Evolutionary conservation across 37 sponge, comb jelly and placozoan genomes (phyloP), one percentile per base, ranked within the genome.

Genomic region (Petrosia ficiformis): DNA sequence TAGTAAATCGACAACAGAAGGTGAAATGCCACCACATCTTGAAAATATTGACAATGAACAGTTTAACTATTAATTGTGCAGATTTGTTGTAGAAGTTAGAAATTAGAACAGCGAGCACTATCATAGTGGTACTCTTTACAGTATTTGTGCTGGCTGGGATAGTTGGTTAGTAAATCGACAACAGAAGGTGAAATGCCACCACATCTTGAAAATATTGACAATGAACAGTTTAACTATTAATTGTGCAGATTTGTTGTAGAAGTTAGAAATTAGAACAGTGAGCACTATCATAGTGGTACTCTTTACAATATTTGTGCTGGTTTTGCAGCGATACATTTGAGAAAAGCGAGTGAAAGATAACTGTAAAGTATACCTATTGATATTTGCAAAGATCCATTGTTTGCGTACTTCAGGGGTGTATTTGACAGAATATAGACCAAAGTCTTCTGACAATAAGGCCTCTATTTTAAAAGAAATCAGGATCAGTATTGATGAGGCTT

Each of bases 141-240:
- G n/a, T n/a, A n/a, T n/a, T n/a, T n/a, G n/a, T n/a, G n/a, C n/a
- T n/a, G n/a, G n/a, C n/a, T n/a, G n/a, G n/a, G n/a, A n/a, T 11
- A 29, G n/a, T n/a, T 61, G 63, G 63, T 5, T 61, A 26, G 14
- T 29, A 61, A n/a, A n/a, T 22, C 14, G 63, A 22, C 14, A 61
- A 61, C 11, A 29, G 5, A 8, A 48, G 14, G 54, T 48, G 8
- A 29, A 24, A 26, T 24, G n/a, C n/a, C 6, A 26, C n/a, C 63
- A 24, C 6, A 5, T 22, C 5, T 61, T 26, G 28, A n/a, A 8
- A n/a, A n/a, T 22, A 22, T 61, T n/a, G n/a, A 5, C 63, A 61
- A 61, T 61, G 63, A n/a, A n/a, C 63, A 61, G 26, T n/a, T 61
- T n/a, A 61, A 29, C n/a, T 22, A 61, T 29, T 61, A 29, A 29